phyloP scores from a whole-genome alignment of 2,797 vertebrate genomes.

The Centropyge bicolor region DNA sequence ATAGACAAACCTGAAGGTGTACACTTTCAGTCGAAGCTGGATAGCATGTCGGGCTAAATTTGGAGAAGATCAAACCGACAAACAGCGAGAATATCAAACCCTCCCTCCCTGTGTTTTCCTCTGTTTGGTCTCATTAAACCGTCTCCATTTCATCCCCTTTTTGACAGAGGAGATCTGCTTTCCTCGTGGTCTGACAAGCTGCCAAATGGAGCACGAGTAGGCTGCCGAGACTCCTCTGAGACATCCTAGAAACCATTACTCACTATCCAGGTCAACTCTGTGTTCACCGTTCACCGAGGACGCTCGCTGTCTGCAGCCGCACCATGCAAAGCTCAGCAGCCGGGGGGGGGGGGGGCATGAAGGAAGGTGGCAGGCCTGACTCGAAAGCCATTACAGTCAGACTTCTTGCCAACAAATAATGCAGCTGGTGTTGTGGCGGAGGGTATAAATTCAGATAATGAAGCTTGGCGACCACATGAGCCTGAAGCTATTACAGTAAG shows the following conservation, averaged over 20 bases:
- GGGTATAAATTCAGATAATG: slow-evolving; percentile 48
- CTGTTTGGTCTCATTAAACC: slow-evolving; percentile 52
- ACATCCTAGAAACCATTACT: slow-evolving; percentile 67
- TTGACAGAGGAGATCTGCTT: slow-evolving; percentile 56
- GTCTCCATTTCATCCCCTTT: slow-evolving; percentile 51
- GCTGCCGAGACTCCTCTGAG: slow-evolving; percentile 61
- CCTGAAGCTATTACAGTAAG: slow-evolving; percentile 62
- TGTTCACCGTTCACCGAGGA: slow-evolving; percentile 48
- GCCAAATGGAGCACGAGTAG: slow-evolving; percentile 69
- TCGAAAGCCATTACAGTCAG: slow-evolving; percentile 48
- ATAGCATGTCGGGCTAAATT: slow-evolving; percentile 9
- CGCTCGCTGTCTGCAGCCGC: slow-evolving; percentile 32
- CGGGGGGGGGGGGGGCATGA: slow-evolving; percentile 7
- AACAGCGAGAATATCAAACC: slow-evolving; percentile 8
- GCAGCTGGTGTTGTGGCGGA: slow-evolving; percentile 36
- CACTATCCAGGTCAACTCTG: slow-evolving; percentile 72
- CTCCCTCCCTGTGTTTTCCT: slow-evolving; percentile 17
- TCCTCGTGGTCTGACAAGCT: slow-evolving; percentile 57
- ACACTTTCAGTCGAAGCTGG: not conserved
- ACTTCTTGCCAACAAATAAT: slow-evolving; percentile 40
- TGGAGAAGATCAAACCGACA: slow-evolving; percentile 18
- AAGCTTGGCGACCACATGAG: slow-evolving; percentile 41
- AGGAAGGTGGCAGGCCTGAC: slow-evolving; percentile 12
- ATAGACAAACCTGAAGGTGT: not conserved
- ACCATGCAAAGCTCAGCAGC: slow-evolving; percentile 28